phyloP scores from a whole-genome alignment of 2,888 invertebrate species.

The Microchrysa polita region DNA sequence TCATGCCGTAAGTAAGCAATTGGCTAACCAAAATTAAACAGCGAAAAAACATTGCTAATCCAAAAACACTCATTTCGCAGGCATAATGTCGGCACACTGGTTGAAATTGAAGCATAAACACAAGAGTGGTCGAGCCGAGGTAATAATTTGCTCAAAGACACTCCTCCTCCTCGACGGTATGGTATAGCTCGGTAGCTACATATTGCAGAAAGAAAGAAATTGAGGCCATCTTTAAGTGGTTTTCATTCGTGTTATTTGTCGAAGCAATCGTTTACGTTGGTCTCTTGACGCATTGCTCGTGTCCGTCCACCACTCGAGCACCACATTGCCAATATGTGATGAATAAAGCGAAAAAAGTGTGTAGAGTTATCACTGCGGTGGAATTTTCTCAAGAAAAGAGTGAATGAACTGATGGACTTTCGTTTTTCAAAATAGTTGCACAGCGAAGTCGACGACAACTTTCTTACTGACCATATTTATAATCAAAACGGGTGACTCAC shows the following conservation, averaged over 20 bases:
- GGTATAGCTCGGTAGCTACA: too few species aligned
- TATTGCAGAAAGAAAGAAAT: constrained; percentile 36
- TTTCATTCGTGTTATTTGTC: constrained; percentile 10
- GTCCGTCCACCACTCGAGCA: too few species aligned
- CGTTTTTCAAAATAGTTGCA: constrained; percentile 44
- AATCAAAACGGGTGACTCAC: not conserved
- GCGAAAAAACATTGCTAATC: not conserved
- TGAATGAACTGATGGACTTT: constrained; percentile 49
- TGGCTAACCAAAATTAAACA: constrained; percentile 25
- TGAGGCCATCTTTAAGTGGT: constrained; percentile 27
- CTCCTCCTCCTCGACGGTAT: too few species aligned
- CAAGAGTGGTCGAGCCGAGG: too few species aligned
- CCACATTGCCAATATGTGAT: too few species aligned
- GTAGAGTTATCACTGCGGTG: not conserved
- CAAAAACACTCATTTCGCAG: not conserved
- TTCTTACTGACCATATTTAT: constrained; percentile 9
- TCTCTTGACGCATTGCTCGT: too few species aligned
- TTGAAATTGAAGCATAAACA: too few species aligned
- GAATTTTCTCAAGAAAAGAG: constrained; percentile 26
- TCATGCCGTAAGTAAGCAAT: constrained; percentile 3
- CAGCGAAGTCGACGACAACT: constrained; percentile 11
- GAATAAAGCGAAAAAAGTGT: not conserved
- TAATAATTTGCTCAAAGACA: too few species aligned
- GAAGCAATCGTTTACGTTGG: not conserved
- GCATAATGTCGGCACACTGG: too few species aligned